Percentiles rank a stretch among this genome's conserved stretches.
These are phyloP conservation scores for Alligator mississippiensis DNA, from an alignment of 2,113 vertebrate genomes.

Conservation along the genomic window DNA sequence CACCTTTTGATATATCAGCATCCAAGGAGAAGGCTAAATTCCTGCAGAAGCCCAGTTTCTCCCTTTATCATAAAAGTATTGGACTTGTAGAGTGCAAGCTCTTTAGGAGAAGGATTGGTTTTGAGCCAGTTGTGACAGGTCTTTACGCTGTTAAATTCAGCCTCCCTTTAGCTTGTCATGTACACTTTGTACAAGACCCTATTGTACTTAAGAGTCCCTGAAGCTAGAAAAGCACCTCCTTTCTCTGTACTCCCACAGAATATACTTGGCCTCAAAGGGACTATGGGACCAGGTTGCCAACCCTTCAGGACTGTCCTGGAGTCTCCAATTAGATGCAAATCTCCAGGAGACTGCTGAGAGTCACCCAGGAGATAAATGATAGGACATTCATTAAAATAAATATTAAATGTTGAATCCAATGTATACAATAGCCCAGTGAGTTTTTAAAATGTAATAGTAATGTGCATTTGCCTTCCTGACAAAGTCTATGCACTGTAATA, in stretches of 20 bases:
- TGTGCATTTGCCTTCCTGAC: too few species aligned
- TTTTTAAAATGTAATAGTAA: too few species aligned
- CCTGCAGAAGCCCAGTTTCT: not conserved
- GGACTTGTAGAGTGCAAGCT: not conserved
- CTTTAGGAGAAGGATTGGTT: not conserved
- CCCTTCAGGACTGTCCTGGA: too few species aligned
- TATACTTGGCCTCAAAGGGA: not conserved
- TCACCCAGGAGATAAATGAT: too few species aligned
- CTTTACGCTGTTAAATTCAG: rapidly evolving
- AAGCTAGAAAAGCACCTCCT: not conserved
- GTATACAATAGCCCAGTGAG: too few species aligned
- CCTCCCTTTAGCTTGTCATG: not conserved
- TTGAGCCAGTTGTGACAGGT: rapidly evolving
- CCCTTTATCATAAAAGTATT: not conserved
- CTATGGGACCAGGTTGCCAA: not conserved
- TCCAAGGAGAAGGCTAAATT: not conserved
- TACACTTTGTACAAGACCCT: rapidly evolving
- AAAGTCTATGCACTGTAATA: too few species aligned
- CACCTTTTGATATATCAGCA: not conserved
- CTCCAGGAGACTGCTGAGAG: too few species aligned
- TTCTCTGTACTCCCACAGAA: not conserved
- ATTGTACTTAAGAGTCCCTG: not conserved
- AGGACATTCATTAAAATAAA: too few species aligned
- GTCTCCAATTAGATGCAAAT: too few species aligned
- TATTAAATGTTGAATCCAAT: too few species aligned